These are phyloP conservation scores for Medauroidea extradentata DNA, from an alignment of 1,140 invertebrate genomes.

Conservation along the genomic window DNA sequence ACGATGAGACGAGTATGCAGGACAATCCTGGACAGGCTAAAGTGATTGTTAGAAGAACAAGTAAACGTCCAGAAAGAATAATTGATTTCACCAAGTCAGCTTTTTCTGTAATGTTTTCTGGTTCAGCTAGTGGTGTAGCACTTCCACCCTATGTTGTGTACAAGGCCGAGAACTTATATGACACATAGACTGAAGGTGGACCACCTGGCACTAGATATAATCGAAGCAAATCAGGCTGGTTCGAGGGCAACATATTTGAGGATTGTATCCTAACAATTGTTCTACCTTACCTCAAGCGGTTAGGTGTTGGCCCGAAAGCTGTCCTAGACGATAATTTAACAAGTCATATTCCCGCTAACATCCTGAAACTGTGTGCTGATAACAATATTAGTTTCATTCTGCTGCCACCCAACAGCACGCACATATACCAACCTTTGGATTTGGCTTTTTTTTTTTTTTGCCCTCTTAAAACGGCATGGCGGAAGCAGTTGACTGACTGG, in stretches of 20 bases:
- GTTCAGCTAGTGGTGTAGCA: constrained; percentile 11
- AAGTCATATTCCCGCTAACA: no score
- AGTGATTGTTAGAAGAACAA: background rate
- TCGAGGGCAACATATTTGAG: background rate
- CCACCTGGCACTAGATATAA: background rate
- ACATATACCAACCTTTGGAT: no score
- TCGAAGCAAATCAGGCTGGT: background rate
- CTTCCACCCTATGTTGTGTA: constrained; percentile 1
- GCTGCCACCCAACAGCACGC: no score
- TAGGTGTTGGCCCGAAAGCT: background rate
- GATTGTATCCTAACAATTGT: background rate
- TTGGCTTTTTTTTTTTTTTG: no score
- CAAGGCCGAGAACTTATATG: background rate
- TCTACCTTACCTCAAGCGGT: background rate
- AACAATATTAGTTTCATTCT: no score
- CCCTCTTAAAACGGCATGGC: no score
- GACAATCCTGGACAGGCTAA: no score
- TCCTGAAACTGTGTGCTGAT: no score
- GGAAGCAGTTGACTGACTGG: no score
- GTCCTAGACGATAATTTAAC: no score
- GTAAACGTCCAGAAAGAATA: background rate
- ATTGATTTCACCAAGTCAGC: constrained; percentile 23
- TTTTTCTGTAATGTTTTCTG: constrained; percentile 23
- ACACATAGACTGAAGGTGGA: constrained; percentile 1
- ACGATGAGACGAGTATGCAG: no score